phyloP scores from a whole-genome alignment of 2,113 vertebrate genomes.

The Azemiops feae region DNA sequence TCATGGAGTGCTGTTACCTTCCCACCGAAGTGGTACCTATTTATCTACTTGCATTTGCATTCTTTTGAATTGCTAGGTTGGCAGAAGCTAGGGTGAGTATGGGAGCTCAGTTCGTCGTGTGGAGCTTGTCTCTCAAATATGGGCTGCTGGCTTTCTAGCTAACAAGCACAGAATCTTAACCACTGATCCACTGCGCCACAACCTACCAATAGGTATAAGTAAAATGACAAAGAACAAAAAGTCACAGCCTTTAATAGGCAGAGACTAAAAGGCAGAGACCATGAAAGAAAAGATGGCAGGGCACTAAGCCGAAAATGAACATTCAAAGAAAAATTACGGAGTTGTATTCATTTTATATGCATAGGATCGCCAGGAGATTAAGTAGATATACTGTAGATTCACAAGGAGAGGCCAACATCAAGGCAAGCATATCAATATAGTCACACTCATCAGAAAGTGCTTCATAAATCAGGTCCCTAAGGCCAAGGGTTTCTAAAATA shows the following conservation, averaged over 20 bases:
- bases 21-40: no score
- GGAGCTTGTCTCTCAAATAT: not conserved
- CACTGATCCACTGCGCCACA: no score
- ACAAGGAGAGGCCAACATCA: not conserved
- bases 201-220: not conserved
- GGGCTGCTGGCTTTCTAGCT: not conserved
- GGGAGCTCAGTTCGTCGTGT: no score
- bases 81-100: no score
- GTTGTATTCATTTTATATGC: not conserved
- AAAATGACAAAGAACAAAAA: not conserved
- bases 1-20: no score
- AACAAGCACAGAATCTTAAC: no score
- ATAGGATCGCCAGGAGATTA: not conserved
- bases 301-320: not conserved
- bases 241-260: not conserved
- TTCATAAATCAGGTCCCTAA: not conserved
- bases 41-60: no score
- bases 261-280: not conserved
- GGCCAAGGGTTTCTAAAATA: not conserved
- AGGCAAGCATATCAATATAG: not conserved
- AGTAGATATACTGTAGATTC: not conserved
- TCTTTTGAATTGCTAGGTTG: no score
- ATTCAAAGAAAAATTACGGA: not conserved
- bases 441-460: not conserved
- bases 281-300: not conserved